Conservation (phyloP, 2,797 vertebrate genomes). For the Gymnodraco acuticeps region DNA sequence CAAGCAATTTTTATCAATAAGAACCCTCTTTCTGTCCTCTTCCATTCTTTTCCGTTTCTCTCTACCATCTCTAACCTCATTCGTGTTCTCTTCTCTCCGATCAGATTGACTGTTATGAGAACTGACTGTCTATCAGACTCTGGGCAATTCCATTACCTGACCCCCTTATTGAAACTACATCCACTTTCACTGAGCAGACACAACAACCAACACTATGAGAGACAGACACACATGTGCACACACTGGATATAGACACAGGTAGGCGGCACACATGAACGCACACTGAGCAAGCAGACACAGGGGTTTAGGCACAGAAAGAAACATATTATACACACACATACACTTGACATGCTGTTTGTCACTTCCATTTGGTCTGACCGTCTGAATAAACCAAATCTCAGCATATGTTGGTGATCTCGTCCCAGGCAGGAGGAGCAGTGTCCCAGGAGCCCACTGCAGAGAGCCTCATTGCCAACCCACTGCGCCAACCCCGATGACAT, state of each 20-base stretch:
- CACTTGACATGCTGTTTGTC: constrained; percentile 2
- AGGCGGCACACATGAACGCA: constrained; percentile 10
- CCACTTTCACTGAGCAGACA: constrained; percentile 46
- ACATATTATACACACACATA: neutral
- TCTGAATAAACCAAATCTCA: constrained; percentile 63
- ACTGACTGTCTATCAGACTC: constrained; percentile 74
- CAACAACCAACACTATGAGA: constrained; percentile 25
- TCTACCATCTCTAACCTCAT: constrained; percentile 18
- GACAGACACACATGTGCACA: neutral
- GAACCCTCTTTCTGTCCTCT: neutral
- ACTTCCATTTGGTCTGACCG: constrained; percentile 51
- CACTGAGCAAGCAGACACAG: constrained; percentile 24
- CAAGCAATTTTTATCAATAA: neutral
- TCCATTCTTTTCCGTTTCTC: constrained; percentile 21
- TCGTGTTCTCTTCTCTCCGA: constrained; percentile 34
- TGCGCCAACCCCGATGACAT: constrained; percentile 77
- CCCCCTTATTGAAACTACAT: constrained; percentile 59
- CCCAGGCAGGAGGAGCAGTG: constrained; percentile 60
- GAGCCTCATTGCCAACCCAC: constrained; percentile 76
- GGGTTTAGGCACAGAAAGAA: constrained; percentile 8
- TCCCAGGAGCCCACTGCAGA: constrained; percentile 75
- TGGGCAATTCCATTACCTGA: constrained; percentile 73
- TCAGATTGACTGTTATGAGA: constrained; percentile 73
- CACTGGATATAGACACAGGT: constrained; percentile 10
- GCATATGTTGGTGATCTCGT: constrained; percentile 59